These are phyloP conservation scores for Scleropages formosus DNA, from an alignment of 2,797 vertebrate genomes.

Conservation along the genomic window DNA sequence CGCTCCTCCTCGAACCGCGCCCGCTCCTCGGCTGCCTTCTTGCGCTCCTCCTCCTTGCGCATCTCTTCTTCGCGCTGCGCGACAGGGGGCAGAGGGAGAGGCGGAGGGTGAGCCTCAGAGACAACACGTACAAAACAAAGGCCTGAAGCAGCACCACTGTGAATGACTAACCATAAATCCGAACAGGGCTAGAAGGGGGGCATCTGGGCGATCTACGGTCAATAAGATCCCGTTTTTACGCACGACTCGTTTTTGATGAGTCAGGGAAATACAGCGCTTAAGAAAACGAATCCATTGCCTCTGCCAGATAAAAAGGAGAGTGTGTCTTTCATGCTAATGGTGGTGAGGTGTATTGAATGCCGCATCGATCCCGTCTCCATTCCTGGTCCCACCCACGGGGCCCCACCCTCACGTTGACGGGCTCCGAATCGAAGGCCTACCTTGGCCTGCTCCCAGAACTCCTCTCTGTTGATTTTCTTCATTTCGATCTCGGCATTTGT, in stretches of 20 bases:
- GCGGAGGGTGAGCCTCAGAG: neutral
- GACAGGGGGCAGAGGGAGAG: neutral
- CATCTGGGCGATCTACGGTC: neutral
- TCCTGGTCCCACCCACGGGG: neutral
- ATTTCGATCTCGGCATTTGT: constrained; percentile 94
- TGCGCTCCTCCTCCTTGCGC: constrained; percentile 89
- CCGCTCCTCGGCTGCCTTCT: constrained; percentile 81
- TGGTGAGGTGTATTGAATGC: neutral
- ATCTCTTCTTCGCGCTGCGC: constrained; percentile 89
- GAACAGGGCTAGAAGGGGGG: neutral
- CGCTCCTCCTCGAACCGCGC: constrained; percentile 89
- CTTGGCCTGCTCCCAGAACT: constrained; percentile 98
- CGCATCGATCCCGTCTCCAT: neutral
- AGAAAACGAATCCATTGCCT: neutral
- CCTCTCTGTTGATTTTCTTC: constrained; percentile 94
- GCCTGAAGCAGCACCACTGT: no score
- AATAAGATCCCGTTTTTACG: neutral
- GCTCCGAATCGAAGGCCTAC: constrained; percentile 55
- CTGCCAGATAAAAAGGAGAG: neutral
- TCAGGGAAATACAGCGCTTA: neutral
- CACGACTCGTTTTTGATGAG: neutral
- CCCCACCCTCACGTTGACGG: constrained; percentile 1
- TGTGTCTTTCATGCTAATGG: neutral
- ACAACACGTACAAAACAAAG: no score
- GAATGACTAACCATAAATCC: no score